Base-by-base conservation (phyloP, 2,888 invertebrate genomes). In the Caenorhabditis japonica region DNA sequence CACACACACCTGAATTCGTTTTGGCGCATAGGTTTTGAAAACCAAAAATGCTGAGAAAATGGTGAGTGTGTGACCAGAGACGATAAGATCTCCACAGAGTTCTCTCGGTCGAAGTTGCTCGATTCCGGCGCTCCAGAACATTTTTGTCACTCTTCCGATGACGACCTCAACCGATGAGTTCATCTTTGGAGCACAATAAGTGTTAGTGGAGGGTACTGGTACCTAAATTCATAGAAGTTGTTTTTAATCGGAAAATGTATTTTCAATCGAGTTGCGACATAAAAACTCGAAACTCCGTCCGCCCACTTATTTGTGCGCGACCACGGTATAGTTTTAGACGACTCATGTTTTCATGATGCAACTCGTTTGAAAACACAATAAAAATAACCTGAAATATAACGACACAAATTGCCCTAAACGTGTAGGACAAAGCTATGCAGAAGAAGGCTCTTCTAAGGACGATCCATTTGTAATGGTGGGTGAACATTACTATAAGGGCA, bases 21-120 rank as follows among this genome's bases (percentile, higher is more conserved):
- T 72, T 10, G 85, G 84, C 0, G 84, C 77, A 56, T 85, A 85
- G 15, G 83, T 77, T 46, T 77, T 77, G 60, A 85, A 80, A 12
- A 80, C 74, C 49, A 82, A 60, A 39, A 82, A 77, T 5, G 83
- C 60, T 7, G 81, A 82, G 77, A 85, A 82, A 41, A 85, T 78
- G 3, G 82, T 84, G 7, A 85, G 62, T 5, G 87, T 87, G 60
- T 87, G 87, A 5, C 87, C 87, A 34, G 82, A 82, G 41, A 87
- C 87, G 21, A 87, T 85, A 34, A 87, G 53, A 73, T 87, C 87
- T 7, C 87, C 87, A 39, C 87, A 87, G 12, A 87, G 62, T 47
- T 81, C 81, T 1, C 83, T 49, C 2, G 78, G 81, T 12, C 77
- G 72, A 4, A 79, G 58, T 44, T 79, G 79, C 30, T 85, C 85